Evolutionary conservation across 2,113 vertebrate genomes (phyloP), one percentile per base, ranked within the genome.

Genomic region (Coregonus clupeaformis): DNA sequence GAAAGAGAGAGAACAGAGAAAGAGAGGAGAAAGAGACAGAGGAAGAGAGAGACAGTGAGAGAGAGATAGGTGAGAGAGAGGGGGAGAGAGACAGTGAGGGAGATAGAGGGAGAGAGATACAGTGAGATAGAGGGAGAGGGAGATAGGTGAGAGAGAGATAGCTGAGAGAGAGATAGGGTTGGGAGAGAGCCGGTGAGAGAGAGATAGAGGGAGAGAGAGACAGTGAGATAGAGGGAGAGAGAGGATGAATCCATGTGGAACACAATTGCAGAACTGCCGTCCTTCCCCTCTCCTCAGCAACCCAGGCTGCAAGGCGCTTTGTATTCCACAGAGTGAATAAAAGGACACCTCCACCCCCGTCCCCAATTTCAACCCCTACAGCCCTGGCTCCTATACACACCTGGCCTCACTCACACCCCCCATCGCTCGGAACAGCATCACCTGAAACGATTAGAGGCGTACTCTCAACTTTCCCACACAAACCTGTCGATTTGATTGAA

Each of bases 21-120:
- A 80, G 82, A 82, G 85, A 80, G 84, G 83, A 87, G 75, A 85
- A 66, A 6, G 80, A 71, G 73, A 81, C 83, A 63, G 76, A 70
- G 68, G 81, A 82, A 84, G 77, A 63, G 69, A 25, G 59, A 62
- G 75, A 76, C 85, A 79, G 77, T 84, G 52, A n/a, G 68, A 72
- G 72, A 79, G 79, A 7, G 18, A 85, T 47, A 66, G 77, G n/a
- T n/a, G n/a, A n/a, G n/a, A n/a, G n/a, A 66, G 77, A 77, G 77
- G 73, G 72, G 79, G 11, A 29, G n/a, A 27, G 24, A 29, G 14
- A n/a, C n/a, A n/a, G n/a, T n/a, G 27, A n/a, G n/a, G 2, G 85
- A 87, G 85, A 85, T 80, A 84, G 84, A 85, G 77, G 77, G 68
- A 77, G 60, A 4, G 52, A n/a, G 20, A 69, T n/a, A n/a, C n/a